Base-by-base conservation (phyloP, 2,888 invertebrate genomes). In the Agapostemon virescens region DNA sequence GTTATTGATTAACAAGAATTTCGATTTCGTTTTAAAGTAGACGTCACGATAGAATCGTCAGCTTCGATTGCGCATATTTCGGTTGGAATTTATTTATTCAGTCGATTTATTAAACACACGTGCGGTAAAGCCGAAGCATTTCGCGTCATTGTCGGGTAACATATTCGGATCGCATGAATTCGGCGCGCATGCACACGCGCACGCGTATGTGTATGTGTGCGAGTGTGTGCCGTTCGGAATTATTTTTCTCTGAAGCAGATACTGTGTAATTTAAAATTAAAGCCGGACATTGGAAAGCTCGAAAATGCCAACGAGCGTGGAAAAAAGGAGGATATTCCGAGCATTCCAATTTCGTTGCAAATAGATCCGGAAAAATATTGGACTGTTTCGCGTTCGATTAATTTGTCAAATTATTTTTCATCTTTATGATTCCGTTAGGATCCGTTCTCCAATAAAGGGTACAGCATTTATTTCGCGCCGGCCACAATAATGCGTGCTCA, bases 1-100 rank as follows among this genome's bases (percentile, higher is more conserved):
- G 45, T 83, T 85, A 81, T 85, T 76, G 85, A 85, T 85, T 81
- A 81, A 81, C 67, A 64, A 55, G 55, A 58, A 36, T 81, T 64
- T 55, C 76, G 69, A 52, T 66, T 70, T 61, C 72, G 67, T 55
- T 74, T 81, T 73, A 76, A 85, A 85, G 74, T 66, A 63, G 78
- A 81, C 52, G 64, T 61, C n/a, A 66, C 69, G 66, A 20, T 61
- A 52, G 55, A 66, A 70, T 20, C 33, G 68, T 55, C 67, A 17
- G 45, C 7, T 23, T 33, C 63, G 49, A 52, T 23, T 33, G 36
- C 17, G 63, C 63, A 42, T 45, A 45, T 36, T 63, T 49, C 49
- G 11, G 36, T n/a, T 20, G 36, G 49, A 13, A 49, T 45, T 42
- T 30, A 26, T 40, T 38, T 38, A 15, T 40, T 30, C 13, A n/a